A percentile compares a stretch with the other conserved stretches of the same genome.
Conservation (phyloP, 2,113 vertebrate genomes). For the Rhineura floridana region DNA sequence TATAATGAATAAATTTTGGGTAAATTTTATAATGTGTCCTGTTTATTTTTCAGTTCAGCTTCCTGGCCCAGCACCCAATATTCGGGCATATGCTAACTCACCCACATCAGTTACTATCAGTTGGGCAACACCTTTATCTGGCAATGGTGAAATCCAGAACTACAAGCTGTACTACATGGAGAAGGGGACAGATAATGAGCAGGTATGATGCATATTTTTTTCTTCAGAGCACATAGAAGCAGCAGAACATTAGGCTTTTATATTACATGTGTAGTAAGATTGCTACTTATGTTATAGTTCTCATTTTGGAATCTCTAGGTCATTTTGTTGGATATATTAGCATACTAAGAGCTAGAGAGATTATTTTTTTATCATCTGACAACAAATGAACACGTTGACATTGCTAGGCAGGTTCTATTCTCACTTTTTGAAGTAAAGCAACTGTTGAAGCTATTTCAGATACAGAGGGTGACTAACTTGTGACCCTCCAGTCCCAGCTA, state of each 20-base stretch:
- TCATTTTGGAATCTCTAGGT: not conserved
- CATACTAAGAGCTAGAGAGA: not conserved
- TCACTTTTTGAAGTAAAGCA: not conserved
- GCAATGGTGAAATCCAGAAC: slow-evolving; percentile 93
- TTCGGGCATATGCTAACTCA: slow-evolving; percentile 80
- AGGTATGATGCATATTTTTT: slow-evolving; percentile 76
- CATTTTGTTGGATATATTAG: not conserved
- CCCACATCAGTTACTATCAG: slow-evolving; percentile 85
- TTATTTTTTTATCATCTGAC: not conserved
- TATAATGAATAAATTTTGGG: no score
- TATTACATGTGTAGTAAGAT: no score
- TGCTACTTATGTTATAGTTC: no score
- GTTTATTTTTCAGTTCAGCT: slow-evolving; percentile 87
- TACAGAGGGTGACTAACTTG: no score
- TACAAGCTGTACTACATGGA: slow-evolving; percentile 97
- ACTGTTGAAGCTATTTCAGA: not conserved
- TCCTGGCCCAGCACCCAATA: slow-evolving; percentile 92
- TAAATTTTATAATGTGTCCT: not conserved
- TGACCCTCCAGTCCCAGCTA: no score
- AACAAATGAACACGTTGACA: not conserved
- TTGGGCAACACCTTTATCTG: slow-evolving; percentile 91
- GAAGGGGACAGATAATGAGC: slow-evolving; percentile 84
- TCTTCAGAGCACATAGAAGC: accelerated
- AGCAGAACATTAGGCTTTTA: not conserved
- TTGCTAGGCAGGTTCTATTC: not conserved